These are phyloP conservation scores for Calephelis nemesis DNA, from an alignment of 1,140 invertebrate species.

Conservation along the genomic window DNA sequence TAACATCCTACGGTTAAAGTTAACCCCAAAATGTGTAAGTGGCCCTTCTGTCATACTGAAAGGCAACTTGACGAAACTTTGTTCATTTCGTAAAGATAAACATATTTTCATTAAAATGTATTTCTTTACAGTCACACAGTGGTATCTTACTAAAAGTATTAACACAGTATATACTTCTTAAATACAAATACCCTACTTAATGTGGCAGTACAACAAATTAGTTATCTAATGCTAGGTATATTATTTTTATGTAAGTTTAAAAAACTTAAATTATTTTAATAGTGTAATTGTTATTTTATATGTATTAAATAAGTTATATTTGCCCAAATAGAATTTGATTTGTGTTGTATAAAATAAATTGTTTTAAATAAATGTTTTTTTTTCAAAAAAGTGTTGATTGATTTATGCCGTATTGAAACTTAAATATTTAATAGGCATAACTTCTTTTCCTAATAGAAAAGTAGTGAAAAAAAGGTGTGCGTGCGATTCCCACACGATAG, in stretches of 20 bases:
- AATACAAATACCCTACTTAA: background rate
- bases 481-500: too few relatives aligned
- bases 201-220: conserved; percentile 8
- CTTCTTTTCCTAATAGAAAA: too few relatives aligned
- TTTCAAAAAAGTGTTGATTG: background rate
- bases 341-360: background rate
- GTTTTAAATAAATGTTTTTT: background rate
- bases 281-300: background rate
- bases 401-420: background rate
- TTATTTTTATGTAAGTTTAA: background rate
- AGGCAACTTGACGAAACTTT: background rate
- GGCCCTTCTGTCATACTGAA: too few relatives aligned
- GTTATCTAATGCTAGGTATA: background rate
- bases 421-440: background rate
- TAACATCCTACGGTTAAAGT: background rate
- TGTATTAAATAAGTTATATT: background rate
- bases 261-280: conserved; percentile 9
- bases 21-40: too few relatives aligned
- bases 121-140: background rate
- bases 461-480: too few relatives aligned
- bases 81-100: background rate
- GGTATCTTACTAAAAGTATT: conserved; percentile 8
- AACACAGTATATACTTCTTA: conserved; percentile 8
- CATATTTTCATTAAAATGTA: background rate
- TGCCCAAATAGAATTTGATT: background rate